Percentiles rank a stretch among this genome's conserved stretches.
phyloP scores from a whole-genome alignment of 1,140 invertebrate species.

The Philaenus spumarius region DNA sequence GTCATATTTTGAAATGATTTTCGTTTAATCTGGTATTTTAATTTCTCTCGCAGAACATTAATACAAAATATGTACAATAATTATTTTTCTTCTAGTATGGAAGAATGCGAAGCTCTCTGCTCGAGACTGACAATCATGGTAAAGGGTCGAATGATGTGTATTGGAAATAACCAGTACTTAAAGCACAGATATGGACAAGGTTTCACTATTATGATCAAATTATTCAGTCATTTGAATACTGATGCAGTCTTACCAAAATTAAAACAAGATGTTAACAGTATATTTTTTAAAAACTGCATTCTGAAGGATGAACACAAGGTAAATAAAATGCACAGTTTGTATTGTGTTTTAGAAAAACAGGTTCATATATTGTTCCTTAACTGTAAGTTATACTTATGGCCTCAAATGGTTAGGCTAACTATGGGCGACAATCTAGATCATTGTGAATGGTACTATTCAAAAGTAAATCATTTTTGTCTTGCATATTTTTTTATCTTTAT shows the following conservation, averaged over 20 bases:
- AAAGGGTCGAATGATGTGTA: slow-evolving; percentile 53
- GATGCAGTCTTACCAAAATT: not conserved
- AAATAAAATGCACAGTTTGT: not conserved
- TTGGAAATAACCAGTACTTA: slow-evolving; percentile 42
- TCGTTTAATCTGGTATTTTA: no score
- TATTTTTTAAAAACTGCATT: not conserved
- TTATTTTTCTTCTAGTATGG: slow-evolving; percentile 23
- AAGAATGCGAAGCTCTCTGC: slow-evolving; percentile 73
- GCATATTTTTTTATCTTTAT: no score
- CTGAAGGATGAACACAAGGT: slow-evolving; percentile 10
- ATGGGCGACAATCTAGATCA: no score
- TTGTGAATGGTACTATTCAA: no score
- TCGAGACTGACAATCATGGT: slow-evolving; percentile 83
- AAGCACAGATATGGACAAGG: slow-evolving; percentile 42
- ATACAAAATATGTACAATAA: no score
- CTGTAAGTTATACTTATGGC: no score
- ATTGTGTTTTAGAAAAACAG: no score
- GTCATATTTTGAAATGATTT: no score
- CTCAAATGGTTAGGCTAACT: no score
- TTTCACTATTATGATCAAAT: slow-evolving; percentile 42
- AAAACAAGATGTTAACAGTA: not conserved
- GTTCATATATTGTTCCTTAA: no score
- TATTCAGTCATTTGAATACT: not conserved
- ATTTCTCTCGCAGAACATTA: no score
- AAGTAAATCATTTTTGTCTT: no score